Percentiles rank a stretch among this genome's conserved stretches.
These are phyloP conservation scores for Euura saliciscinereae DNA, from an alignment of 1,140 invertebrate genomes.

Conservation along the genomic window DNA sequence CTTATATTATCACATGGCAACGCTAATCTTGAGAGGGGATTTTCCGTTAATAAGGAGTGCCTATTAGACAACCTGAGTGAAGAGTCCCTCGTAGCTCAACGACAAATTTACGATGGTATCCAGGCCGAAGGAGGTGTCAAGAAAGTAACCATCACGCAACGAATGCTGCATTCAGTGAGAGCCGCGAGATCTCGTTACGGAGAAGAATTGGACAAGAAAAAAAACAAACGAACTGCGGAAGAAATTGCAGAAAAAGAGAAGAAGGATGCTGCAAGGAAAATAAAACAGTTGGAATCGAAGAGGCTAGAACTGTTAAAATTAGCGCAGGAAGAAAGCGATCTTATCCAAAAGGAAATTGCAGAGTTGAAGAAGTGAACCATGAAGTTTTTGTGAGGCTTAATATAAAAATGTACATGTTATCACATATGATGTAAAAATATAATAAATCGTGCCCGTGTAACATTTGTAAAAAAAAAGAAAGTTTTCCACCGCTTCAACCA, in stretches of 20 bases:
- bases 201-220: conserved; percentile 12
- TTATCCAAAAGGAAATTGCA: background rate
- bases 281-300: background rate
- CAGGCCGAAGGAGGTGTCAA: conserved; percentile 16
- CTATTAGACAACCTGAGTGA: conserved; percentile 13
- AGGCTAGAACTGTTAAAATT: background rate
- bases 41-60: conserved; percentile 14
- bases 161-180: conserved; percentile 17
- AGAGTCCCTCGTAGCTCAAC: conserved; percentile 25
- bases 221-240: background rate
- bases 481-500: too few relatives aligned
- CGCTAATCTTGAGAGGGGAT: conserved; percentile 8
- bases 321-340: background rate
- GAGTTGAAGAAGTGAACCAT: background rate
- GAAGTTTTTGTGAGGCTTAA: too few relatives aligned
- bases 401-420: too few relatives aligned
- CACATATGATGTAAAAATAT: too few relatives aligned
- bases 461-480: too few relatives aligned
- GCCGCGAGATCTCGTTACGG: conserved; percentile 20
- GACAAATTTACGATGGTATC: conserved; percentile 25
- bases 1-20: background rate
- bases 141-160: conserved; percentile 19
- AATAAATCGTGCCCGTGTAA: too few relatives aligned
- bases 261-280: background rate
- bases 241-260: conserved; percentile 7